Evolutionary conservation across 2,888 invertebrate genomes (phyloP), one percentile per base, ranked within the genome.

Genomic region (Petrolisthes cinctipes): DNA sequence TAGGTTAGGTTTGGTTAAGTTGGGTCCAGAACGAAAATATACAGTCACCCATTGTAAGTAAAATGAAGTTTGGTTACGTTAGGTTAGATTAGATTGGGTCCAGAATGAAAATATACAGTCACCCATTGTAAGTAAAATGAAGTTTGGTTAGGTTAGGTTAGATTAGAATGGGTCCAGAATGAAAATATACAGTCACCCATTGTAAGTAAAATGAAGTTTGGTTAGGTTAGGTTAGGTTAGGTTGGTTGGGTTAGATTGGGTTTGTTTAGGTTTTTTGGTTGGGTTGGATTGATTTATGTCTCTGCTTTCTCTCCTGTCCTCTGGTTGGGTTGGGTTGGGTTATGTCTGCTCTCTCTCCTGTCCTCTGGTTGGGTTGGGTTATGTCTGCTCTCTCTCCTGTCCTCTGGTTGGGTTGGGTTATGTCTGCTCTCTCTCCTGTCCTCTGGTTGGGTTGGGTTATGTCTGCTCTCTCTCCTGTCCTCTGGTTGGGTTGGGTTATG

Each of bases 1-100:
- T n/a, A 37, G 37, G 37, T 37, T 37, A 37, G 2, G 37, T 37
- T 37, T 1, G 37, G 51, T 79, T 9, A 91, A 98, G 98, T 93
- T 94, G 99, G 89, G 96, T 99, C 81, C 97, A 96, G 91, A 96
- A 96, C 78, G 98, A 98, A 92, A 96, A 97, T 93, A 96, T 97
- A 53, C 96, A 97, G 92, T n/a, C n/a, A n/a, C n/a, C n/a, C n/a
- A n/a, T n/a, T n/a, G n/a, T n/a, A n/a, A n/a, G n/a, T n/a, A n/a
- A n/a, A n/a, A n/a, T n/a, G n/a, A n/a, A 97, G 97, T 75, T 96
- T 96, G 56, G 95, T 96, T n/a, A n/a, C n/a, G n/a, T 93, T 96
- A 95, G 93, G 94, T 95, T 94, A 23, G 1, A 2, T 37, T 37
- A 37, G 37, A 37, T 37, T 37, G 37, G 37, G 37, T 99, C 81